Evolutionary conservation across 2,113 vertebrate species (phyloP).

Genomic region (Microcebus murinus): DNA sequence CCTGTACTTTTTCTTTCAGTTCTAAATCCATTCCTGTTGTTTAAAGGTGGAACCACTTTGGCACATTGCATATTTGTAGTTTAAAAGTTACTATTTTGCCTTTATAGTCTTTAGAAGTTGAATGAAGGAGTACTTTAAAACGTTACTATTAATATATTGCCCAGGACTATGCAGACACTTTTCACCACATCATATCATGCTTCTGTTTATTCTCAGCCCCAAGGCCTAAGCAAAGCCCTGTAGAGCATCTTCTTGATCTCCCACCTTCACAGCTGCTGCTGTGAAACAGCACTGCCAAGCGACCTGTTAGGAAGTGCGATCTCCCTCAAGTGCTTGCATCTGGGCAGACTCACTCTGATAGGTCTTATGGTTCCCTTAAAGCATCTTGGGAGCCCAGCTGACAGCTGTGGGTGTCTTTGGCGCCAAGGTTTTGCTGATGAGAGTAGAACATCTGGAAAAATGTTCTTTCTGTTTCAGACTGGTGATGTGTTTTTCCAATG

Average conservation of each 20-base stretch:
- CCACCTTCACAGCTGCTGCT: neutral
- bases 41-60: neutral
- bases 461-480: neutral
- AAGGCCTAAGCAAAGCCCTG: neutral
- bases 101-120: neutral
- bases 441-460: neutral
- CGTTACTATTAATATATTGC: neutral
- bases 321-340: neutral
- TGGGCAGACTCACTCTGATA: neutral
- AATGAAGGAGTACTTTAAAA: neutral
- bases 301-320: neutral
- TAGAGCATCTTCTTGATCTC: neutral
- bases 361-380: neutral
- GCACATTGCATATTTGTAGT: neutral
- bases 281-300: neutral
- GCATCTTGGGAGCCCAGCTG: neutral
- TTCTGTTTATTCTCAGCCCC: neutral
- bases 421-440: neutral
- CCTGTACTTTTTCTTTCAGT: neutral
- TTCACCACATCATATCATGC: neutral
- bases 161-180: neutral
- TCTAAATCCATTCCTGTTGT: neutral
- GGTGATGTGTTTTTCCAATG: neutral
- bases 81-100: neutral
- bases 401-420: neutral